Conservation (phyloP, 2,113 vertebrate genomes). For the Hemibagrus wyckioides region DNA sequence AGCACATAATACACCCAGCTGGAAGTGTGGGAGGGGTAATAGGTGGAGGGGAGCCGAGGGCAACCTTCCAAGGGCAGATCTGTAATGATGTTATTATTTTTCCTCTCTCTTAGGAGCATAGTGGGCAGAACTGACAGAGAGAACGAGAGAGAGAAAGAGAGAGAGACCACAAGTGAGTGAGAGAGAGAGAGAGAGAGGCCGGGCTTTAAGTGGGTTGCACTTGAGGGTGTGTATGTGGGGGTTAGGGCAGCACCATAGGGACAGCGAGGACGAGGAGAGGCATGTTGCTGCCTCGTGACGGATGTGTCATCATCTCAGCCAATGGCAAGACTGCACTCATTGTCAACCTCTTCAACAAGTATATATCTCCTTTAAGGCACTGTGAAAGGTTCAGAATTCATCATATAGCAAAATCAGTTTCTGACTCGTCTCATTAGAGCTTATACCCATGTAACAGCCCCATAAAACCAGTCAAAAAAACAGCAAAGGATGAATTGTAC, state of each 20-base stretch:
- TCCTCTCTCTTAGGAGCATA: slow-evolving; percentile 47
- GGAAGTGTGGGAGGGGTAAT: slow-evolving; percentile 54
- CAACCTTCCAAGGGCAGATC: slow-evolving; percentile 52
- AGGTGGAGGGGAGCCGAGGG: slow-evolving; percentile 56
- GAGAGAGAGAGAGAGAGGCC: neutral
- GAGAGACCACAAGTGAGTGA: neutral
- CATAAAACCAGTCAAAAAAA: slow-evolving; percentile 17
- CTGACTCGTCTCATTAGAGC: neutral
- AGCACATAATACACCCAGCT: slow-evolving; percentile 43
- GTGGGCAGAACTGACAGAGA: slow-evolving; percentile 50
- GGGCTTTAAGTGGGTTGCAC: slow-evolving; percentile 47
- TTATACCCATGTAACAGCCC: neutral
- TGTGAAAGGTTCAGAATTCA: neutral
- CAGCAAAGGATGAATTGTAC: slow-evolving; percentile 20
- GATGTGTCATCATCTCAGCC: slow-evolving; percentile 52
- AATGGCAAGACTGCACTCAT: slow-evolving; percentile 4
- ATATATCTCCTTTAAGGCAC: neutral
- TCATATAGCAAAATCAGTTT: neutral
- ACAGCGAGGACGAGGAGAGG: slow-evolving; percentile 48
- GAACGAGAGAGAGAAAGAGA: slow-evolving; percentile 8
- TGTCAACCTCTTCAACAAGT: slow-evolving; percentile 11
- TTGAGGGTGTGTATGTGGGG: slow-evolving; percentile 48
- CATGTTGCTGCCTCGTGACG: slow-evolving; percentile 52
- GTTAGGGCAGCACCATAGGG: slow-evolving; percentile 44
- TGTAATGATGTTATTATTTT: slow-evolving; percentile 59